Percentiles rank a stretch among this genome's conserved stretches.
Conservation (phyloP, 2,888 invertebrate genomes). For the Lysandra bellargus region DNA sequence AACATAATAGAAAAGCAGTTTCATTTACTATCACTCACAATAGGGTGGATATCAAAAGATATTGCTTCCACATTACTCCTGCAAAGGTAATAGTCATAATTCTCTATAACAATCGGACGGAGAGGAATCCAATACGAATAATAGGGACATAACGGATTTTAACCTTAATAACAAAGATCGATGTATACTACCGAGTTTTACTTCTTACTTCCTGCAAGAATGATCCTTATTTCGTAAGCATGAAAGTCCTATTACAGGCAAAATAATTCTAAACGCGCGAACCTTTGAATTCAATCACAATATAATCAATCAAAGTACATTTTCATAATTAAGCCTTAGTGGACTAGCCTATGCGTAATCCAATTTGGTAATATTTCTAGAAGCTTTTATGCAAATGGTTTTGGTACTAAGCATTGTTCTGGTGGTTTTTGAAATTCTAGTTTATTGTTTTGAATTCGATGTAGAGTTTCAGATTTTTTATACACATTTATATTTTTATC, state of each 20-base stretch:
- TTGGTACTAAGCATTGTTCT: too few relatives aligned
- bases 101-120: conserved; percentile 28
- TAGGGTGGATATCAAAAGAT: conserved; percentile 9
- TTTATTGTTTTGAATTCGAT: too few relatives aligned
- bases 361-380: background rate
- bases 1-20: conserved; percentile 16
- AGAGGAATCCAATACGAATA: conserved; percentile 22
- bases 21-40: conserved; percentile 25
- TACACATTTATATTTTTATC: too few relatives aligned
- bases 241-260: background rate
- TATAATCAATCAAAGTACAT: background rate
- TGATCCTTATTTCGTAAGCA: background rate
- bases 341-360: background rate
- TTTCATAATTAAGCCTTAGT: background rate
- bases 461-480: too few relatives aligned
- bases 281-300: conserved; percentile 5
- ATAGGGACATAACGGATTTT: conserved; percentile 24
- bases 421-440: too few relatives aligned
- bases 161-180: conserved; percentile 25
- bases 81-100: conserved; percentile 26
- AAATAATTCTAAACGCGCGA: background rate
- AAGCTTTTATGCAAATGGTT: background rate
- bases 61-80: conserved; percentile 25
- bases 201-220: background rate
- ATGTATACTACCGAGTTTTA: background rate